A percentile compares a stretch with the other conserved stretches of the same genome.
Evolutionary conservation across 1,140 invertebrate species (phyloP).

Genomic region (Neuroterus valhalla): DNA sequence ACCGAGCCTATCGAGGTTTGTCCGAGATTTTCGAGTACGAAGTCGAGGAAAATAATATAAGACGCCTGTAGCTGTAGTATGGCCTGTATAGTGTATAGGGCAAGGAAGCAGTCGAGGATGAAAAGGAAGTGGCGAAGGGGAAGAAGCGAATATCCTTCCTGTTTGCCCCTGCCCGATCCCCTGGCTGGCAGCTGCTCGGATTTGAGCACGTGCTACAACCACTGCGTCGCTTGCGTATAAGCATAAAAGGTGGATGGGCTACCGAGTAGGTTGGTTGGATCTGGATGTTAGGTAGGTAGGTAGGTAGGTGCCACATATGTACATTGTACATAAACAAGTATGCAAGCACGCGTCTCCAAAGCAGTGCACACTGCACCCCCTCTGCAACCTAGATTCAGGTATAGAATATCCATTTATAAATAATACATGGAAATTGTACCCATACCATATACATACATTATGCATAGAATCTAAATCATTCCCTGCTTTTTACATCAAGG

Average conservation of each 20-base stretch:
- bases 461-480: background rate
- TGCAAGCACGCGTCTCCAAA: constrained; percentile 23
- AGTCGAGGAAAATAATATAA: background rate
- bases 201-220: constrained; percentile 72
- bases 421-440: background rate
- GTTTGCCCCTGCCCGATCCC: constrained; percentile 39
- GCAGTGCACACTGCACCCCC: constrained; percentile 8
- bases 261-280: constrained; percentile 43
- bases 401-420: too few species aligned
- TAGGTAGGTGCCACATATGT: constrained; percentile 41
- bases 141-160: constrained; percentile 63
- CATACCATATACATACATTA: constrained; percentile 6
- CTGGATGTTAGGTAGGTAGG: constrained; percentile 49
- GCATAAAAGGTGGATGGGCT: constrained; percentile 29
- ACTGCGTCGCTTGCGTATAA: constrained; percentile 47
- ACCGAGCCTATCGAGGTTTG: constrained; percentile 1
- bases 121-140: constrained; percentile 49
- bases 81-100: too few species aligned
- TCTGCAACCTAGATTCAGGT: too few species aligned
- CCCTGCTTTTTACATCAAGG: too few species aligned
- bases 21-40: constrained; percentile 21
- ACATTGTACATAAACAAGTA: constrained; percentile 8
- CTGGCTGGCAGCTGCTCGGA: constrained; percentile 62
- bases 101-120: constrained; percentile 42
- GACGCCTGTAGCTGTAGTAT: constrained; percentile 11